phyloP scores from a whole-genome alignment of 2,888 invertebrate species.

The Meteorus colon region DNA sequence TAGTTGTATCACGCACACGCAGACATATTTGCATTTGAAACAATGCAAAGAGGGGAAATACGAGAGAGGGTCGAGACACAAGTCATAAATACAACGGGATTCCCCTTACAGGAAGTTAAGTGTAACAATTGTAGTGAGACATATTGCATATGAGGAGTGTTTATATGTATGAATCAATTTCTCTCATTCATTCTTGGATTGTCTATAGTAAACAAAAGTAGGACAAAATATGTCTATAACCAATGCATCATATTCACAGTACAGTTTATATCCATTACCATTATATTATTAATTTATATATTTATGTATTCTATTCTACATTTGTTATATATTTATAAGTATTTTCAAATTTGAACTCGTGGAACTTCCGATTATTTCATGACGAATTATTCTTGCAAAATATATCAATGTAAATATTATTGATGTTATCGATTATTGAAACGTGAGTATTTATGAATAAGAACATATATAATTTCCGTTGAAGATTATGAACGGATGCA shows the following conservation, averaged over 20 bases:
- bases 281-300: not conserved
- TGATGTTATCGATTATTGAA: not conserved
- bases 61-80: conserved; percentile 11
- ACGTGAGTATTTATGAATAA: not conserved
- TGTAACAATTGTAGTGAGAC: conserved; percentile 13
- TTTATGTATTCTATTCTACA: not conserved
- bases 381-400: no score
- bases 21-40: conserved; percentile 12
- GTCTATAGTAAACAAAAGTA: not conserved
- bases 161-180: conserved; percentile 8
- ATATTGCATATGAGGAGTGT: conserved; percentile 3
- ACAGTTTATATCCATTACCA: not conserved
- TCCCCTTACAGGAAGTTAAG: conserved; percentile 31
- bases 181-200: conserved; percentile 27
- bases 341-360: no score
- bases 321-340: not conserved
- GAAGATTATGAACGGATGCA: not conserved
- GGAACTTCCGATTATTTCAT: no score
- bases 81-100: conserved; percentile 35
- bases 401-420: not conserved
- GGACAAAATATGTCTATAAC: not conserved
- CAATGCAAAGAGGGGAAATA: not conserved
- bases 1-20: not conserved
- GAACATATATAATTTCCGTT: not conserved
- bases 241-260: not conserved